Percentiles rank a stretch among this genome's conserved stretches.
Conservation (phyloP, 2,888 invertebrate species). For the Argynnis bischoffii region DNA sequence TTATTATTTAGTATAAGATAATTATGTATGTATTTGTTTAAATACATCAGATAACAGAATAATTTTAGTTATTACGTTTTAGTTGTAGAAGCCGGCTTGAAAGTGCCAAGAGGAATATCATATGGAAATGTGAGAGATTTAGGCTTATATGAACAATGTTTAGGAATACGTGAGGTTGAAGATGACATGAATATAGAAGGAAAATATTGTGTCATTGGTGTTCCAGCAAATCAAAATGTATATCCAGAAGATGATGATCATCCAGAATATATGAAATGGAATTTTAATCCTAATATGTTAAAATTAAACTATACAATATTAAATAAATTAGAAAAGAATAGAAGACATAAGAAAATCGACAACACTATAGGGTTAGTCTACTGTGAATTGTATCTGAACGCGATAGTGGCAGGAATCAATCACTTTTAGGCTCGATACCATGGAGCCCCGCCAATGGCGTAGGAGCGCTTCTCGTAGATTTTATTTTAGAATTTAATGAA, state of each 20-base stretch:
- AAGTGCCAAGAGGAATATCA: constrained; percentile 57
- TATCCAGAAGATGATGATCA: no score
- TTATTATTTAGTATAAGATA: no score
- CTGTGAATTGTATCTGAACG: no score
- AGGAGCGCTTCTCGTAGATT: neutral
- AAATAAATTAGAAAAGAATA: constrained; percentile 10
- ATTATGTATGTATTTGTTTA: no score
- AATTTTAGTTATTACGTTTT: constrained; percentile 14
- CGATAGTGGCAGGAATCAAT: no score
- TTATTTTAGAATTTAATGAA: neutral
- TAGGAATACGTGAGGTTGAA: constrained; percentile 50
- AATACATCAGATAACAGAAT: neutral
- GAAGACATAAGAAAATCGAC: constrained; percentile 4
- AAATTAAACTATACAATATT: constrained; percentile 3
- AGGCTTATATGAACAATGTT: constrained; percentile 61
- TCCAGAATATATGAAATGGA: neutral
- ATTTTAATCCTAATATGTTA: constrained; percentile 21
- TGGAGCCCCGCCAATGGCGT: no score
- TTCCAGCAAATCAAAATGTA: constrained; percentile 46
- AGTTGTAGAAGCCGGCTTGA: constrained; percentile 61
- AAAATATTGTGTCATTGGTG: constrained; percentile 60
- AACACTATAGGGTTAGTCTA: neutral
- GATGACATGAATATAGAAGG: constrained; percentile 53
- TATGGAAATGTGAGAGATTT: constrained; percentile 54
- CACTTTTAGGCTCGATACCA: no score